phyloP scores from a whole-genome alignment of 2,888 invertebrate species.

The Myopa testacea region DNA sequence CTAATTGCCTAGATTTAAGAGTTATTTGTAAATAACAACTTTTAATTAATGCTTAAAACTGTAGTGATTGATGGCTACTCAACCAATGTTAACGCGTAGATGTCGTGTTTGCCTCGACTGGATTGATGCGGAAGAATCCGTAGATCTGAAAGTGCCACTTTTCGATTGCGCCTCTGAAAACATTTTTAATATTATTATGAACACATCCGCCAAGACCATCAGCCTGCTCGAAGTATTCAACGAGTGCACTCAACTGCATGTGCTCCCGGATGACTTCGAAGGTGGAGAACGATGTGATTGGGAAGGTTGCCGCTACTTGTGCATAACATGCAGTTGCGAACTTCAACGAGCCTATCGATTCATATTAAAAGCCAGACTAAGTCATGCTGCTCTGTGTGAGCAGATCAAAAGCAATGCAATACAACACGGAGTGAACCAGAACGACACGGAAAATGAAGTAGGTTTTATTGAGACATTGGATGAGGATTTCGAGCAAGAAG shows the following conservation, averaged over 20 bases:
- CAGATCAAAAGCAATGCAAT: neutral
- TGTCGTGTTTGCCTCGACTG: slow-evolving; percentile 47
- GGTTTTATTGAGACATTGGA: neutral
- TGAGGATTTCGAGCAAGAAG: neutral
- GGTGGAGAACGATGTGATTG: slow-evolving; percentile 32
- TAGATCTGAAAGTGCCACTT: slow-evolving; percentile 41
- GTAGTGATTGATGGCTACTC: neutral
- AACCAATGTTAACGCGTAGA: neutral
- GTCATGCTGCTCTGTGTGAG: slow-evolving; percentile 34
- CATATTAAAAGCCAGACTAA: slow-evolving; percentile 45
- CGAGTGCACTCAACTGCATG: slow-evolving; percentile 45
- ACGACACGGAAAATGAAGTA: neutral
- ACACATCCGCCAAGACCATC: neutral
- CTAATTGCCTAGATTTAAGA: neutral
- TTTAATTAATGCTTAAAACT: neutral
- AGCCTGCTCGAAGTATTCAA: slow-evolving; percentile 47
- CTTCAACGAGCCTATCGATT: slow-evolving; percentile 46
- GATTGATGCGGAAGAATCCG: slow-evolving; percentile 29
- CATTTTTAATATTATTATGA: neutral
- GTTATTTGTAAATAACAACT: neutral
- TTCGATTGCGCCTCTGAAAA: slow-evolving; percentile 5
- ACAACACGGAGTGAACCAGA: neutral
- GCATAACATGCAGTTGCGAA: slow-evolving; percentile 44
- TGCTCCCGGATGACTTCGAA: slow-evolving; percentile 31
- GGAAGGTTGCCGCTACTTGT: slow-evolving; percentile 40